A percentile compares a stretch with the other conserved stretches of the same genome.
These are phyloP conservation scores for Drosophila pegasa DNA, from an alignment of 2,888 invertebrate species.

Conservation along the genomic window DNA sequence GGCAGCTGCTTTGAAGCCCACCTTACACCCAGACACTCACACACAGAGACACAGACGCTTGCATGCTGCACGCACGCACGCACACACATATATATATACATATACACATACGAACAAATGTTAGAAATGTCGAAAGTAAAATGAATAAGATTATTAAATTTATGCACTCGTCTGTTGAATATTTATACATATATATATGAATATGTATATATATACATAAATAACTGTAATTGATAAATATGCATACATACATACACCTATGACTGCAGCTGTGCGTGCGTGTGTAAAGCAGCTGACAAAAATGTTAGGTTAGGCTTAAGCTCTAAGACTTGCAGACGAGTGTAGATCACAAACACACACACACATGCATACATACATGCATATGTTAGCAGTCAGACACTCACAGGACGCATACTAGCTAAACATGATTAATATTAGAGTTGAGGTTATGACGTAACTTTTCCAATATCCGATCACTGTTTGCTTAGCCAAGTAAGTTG, in stretches of 20 bases:
- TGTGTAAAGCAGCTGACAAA: slow-evolving; percentile 16
- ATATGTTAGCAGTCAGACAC: slow-evolving; percentile 22
- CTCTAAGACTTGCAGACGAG: slow-evolving; percentile 49
- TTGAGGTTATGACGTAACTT: slow-evolving; percentile 72
- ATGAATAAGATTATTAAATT: slow-evolving; percentile 62
- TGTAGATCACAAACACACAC: slow-evolving; percentile 1
- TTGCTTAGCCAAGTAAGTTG: slow-evolving; percentile 65
- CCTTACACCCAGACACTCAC: slow-evolving; percentile 52
- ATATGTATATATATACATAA: slow-evolving; percentile 55
- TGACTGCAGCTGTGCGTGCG: slow-evolving; percentile 36
- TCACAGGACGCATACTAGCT: slow-evolving; percentile 38
- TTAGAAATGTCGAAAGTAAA: slow-evolving; percentile 37
- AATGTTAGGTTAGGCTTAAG: slow-evolving; percentile 50
- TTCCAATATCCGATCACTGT: slow-evolving; percentile 73
- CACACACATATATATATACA: slow-evolving; percentile 22
- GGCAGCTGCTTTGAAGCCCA: slow-evolving; percentile 62
- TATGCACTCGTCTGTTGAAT: slow-evolving; percentile 78
- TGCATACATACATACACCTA: slow-evolving; percentile 33
- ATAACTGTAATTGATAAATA: slow-evolving; percentile 62
- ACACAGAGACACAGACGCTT: slow-evolving; percentile 18
- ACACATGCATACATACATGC: slow-evolving; percentile 23
- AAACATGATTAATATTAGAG: slow-evolving; percentile 59
- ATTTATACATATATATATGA: slow-evolving; percentile 39
- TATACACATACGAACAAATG: slow-evolving; percentile 22
- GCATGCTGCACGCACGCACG: slow-evolving; percentile 21